Evolutionary conservation across 2,888 invertebrate species (phyloP), one percentile per base, ranked within the genome.

Genomic region (Acronicta psi): DNA sequence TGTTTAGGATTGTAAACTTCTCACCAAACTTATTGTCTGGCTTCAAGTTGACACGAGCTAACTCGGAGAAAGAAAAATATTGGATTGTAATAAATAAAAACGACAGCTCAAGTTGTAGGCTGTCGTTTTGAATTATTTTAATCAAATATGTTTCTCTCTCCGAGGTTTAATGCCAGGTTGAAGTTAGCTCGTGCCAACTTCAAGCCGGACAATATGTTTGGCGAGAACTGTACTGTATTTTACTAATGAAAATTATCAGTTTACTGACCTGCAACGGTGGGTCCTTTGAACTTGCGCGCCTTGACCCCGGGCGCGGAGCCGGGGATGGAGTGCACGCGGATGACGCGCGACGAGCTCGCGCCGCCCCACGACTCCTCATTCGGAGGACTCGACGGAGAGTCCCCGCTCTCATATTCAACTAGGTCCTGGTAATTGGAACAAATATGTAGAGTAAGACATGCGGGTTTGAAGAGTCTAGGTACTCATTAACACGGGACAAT

Each of bases 401-500:
- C 87, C 0, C 84, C 82, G 53, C 79, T 86, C 70, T 94, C 94
- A 69, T 88, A 91, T 55, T 94, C 94, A 2, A 94, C 93, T n/a
- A 94, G 73, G 60, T 94, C 94, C 94, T 94, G 72, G 0, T 18
- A 4, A 34, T 14, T 0, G 11, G 20, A 29, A 2, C 7, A 9
- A 16, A 43, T 16, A 10, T 9, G 2, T 2, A 5, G 17, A 13
- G 13, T 31, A 13, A 31, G 31, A 31, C n/a, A 6, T 2, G n/a
- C 7, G 6, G 2, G n/a, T 31, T 31, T 5, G 7, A 6, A 7
- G n/a, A 3, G 8, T 34, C n/a, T 1, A 25, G 3, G 9, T 25
- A 9, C 9, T 9, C 7, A 9, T 25, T 25, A 25, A 9, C n/a
- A n/a, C n/a, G n/a, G n/a, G n/a, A n/a, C n/a, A n/a, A n/a, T n/a